Evolutionary conservation across 2,888 invertebrate species (phyloP), one percentile per base, ranked within the genome.

Genomic region (Cantharis flavilabris): DNA sequence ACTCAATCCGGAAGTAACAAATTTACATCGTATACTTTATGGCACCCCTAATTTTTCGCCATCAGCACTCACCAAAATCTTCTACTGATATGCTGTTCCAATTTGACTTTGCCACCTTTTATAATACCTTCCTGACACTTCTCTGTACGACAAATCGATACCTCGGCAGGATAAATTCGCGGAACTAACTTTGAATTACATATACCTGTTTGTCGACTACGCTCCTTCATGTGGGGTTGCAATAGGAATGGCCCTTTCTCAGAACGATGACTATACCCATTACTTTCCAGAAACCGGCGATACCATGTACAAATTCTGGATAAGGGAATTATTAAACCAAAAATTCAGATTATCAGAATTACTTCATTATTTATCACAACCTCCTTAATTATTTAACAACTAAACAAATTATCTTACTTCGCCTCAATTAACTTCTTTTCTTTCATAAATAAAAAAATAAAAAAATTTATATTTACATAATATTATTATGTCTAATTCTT

Each of bases 111-210:
- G 70, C 65, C 49, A 63, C 73, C 67, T 78, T 76, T 72, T 30
- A 72, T 73, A 62, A 73, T 30, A 28, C 62, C 69, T 73, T 73
- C 73, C 73, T 67, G 49, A 73, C 76, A 82, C 80, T 83, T 81
- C 82, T 83, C 81, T 84, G 83, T 84, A 81, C 83, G 67, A 69
- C 80, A 80, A 85, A 85, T 84, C 84, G 81, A 84, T 84, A 83
- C 80, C 79, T 81, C 79, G 79, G 79, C 78, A 76, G 78, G 80
- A 70, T 80, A 70, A 77, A 75, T 83, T 83, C 84, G 79, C 70
- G 79, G 83, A 84, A 83, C 80, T 70, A 49, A 69, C 62, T 63
- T 70, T 23, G 64, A 69, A 63, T 71, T 77, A 28, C 70, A 18
- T 69, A 10, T 70, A 71, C 73, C 67, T 70, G 64, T 69, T 72